Percentiles rank a stretch among this genome's conserved stretches.
Evolutionary conservation across 2,797 vertebrate species (phyloP).

Genomic region (Anniella stebbinsi): DNA sequence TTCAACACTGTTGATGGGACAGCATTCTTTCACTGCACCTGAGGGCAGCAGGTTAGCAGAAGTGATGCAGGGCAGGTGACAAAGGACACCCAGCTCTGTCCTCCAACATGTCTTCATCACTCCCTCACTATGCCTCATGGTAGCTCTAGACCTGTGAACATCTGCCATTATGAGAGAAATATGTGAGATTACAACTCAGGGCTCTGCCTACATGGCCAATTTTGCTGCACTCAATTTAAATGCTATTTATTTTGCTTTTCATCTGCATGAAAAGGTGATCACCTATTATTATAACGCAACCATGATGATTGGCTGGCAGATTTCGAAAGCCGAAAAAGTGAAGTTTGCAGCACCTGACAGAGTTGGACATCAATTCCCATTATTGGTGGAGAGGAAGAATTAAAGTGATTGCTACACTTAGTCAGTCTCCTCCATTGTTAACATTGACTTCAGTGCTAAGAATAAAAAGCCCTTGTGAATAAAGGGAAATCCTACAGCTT

Average conservation of each 20-base stretch:
- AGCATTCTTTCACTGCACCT: too few relatives aligned
- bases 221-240: background rate
- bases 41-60: too few relatives aligned
- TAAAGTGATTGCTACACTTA: constrained; percentile 57
- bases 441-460: constrained; percentile 52
- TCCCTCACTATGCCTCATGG: too few relatives aligned
- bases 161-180: constrained; percentile 1
- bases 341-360: constrained; percentile 16
- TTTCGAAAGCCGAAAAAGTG: constrained; percentile 44
- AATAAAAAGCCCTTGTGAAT: constrained; percentile 59
- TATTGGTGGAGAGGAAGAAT: constrained; percentile 59
- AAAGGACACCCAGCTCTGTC: too few relatives aligned
- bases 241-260: constrained; percentile 53
- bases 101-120: too few relatives aligned
- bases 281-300: constrained; percentile 56
- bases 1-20: too few relatives aligned
- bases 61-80: too few relatives aligned
- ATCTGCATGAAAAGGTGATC: constrained; percentile 44
- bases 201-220: constrained; percentile 20
- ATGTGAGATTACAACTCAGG: constrained; percentile 48
- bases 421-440: constrained; percentile 55
- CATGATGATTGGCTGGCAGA: constrained; percentile 51
- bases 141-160: background rate
- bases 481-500: constrained; percentile 62
- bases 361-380: constrained; percentile 62